Evolutionary conservation across 2,797 vertebrate species (phyloP), one percentile per base, ranked within the genome.

Genomic region (Pelochelys cantorii): DNA sequence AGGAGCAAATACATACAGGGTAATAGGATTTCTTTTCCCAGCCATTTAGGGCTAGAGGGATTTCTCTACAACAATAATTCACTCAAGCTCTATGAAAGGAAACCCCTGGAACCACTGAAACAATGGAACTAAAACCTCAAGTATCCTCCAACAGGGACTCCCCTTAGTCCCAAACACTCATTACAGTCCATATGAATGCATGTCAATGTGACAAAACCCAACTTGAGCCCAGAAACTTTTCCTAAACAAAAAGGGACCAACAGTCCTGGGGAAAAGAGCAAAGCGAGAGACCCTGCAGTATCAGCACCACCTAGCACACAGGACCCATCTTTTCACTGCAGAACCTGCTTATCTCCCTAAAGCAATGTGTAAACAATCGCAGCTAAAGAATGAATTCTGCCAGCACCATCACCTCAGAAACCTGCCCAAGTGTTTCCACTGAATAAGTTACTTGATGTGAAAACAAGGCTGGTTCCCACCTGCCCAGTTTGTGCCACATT

Each of bases 201-300:
- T 48, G 65, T 14, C 65, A 68, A 68, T 31, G 27, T 62, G 60
- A 17, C 60, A 62, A 62, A 17, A 14, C 60, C 60, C 18, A 3
- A 25, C 57, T 60, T 9, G 23, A 60, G 5, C 25, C 57, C 57
- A 20, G 4, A 62, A 55, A n/a, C 86, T 34, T 87, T 3, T 2
- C 42, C n/a, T 55, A 81, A 42, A 82, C 81, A 31, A 42, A 62
- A 0, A 27, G 48, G 48, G 80, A 90, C 68, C 86, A 79, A 42
- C 42, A 3, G 31, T n/a, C 20, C 55, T 2, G 15, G 31, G 57
- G 48, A 4, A 56, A 53, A 53, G 48, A 83, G 53, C 75, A 17
- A 48, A 22, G 27, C 0, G 0, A 52, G 37, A 0, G 42, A 1
- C 0, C 27, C 25, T 4, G 81, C 86, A 77, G 15, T 0, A 9